Base-by-base conservation (phyloP, 1,140 invertebrate species). In the Drosophila pseudoananassae region DNA sequence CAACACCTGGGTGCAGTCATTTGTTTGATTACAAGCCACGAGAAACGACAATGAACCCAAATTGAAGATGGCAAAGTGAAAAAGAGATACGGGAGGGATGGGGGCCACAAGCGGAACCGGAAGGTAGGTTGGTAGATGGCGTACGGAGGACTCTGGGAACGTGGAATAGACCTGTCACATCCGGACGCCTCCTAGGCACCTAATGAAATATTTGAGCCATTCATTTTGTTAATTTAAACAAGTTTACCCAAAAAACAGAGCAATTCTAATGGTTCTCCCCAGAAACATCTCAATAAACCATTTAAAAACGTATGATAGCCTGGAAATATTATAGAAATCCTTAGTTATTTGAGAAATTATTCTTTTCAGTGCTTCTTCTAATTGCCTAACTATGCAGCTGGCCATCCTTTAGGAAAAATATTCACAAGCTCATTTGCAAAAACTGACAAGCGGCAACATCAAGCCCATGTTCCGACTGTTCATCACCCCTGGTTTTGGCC, bases 11-110 rank as follows among this genome's bases (percentile, higher is more conserved):
- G 73, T 60, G 60, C 81, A 87, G 59, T 85, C 82, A 87, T 85
- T 85, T 87, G 76, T 85, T 85, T 85, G 81, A 85, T 87, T 85
- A 85, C 82, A 85, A 73, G 63, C 69, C 74, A 74, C 29, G 45
- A 63, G 45, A 79, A 72, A 73, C 71, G 64, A 79, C 75, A 83
- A 65, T 60, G 69, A 75, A 53, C 43, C 65, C 56, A 53, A 77
- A 40, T 56, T 31, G 29, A 58, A 77, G 66, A 73, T 47, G 57
- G 23, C 33, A 76, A 66, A 40, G 51, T 51, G 51, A 61, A 53
- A 46, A 63, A 36, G 33, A 57, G 29, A 8, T 36, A 4, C n/a
- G 46, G n/a, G 31, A 4, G n/a, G 33, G n/a, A 45, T 9, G 23
- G 33, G 14, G 9, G 9, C 31, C 31, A 33, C 31, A 33, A 33